Evolutionary conservation across 37 sponge, comb jelly and placozoan genomes (phyloP).

Genomic region (Chondrosia reniformis): DNA sequence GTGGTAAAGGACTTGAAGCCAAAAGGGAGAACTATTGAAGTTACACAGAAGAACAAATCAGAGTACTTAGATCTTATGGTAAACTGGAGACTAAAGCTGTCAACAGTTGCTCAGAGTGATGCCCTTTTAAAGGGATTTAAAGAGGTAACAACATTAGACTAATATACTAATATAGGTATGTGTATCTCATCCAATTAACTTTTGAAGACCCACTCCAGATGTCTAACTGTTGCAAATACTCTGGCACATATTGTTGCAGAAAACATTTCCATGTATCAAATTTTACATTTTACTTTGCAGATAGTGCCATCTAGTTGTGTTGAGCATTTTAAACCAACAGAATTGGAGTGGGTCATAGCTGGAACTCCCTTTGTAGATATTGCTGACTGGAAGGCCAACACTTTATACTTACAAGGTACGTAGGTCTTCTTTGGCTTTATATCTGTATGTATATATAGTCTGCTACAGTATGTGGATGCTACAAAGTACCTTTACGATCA

Average conservation of each 20-base stretch:
- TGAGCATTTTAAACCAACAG: conserved; percentile 34
- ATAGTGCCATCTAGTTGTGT: conserved; percentile 18
- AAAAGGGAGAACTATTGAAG: background rate
- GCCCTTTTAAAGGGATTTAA: conserved; percentile 41
- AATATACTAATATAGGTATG: no score
- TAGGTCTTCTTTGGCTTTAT: background rate
- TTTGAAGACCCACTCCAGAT: no score
- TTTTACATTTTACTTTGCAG: no score
- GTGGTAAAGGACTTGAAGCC: conserved; percentile 5
- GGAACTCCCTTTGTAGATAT: conserved; percentile 48
- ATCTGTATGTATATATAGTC: conserved; percentile 6
- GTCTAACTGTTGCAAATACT: no score
- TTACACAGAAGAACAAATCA: conserved; percentile 36
- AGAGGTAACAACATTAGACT: conserved; percentile 30
- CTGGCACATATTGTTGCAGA: no score
- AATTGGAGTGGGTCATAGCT: conserved; percentile 55
- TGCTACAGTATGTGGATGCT: no score
- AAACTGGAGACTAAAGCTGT: conserved; percentile 31
- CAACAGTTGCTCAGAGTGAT: conserved; percentile 25
- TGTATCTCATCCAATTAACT: no score
- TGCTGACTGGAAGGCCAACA: conserved; percentile 53
- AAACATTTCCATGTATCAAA: no score
- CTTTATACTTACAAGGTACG: conserved; percentile 26
- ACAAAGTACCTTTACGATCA: no score
- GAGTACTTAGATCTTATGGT: conserved; percentile 55